Evolutionary conservation across 1,140 invertebrate genomes (phyloP).

Genomic region (Solen grandis): DNA sequence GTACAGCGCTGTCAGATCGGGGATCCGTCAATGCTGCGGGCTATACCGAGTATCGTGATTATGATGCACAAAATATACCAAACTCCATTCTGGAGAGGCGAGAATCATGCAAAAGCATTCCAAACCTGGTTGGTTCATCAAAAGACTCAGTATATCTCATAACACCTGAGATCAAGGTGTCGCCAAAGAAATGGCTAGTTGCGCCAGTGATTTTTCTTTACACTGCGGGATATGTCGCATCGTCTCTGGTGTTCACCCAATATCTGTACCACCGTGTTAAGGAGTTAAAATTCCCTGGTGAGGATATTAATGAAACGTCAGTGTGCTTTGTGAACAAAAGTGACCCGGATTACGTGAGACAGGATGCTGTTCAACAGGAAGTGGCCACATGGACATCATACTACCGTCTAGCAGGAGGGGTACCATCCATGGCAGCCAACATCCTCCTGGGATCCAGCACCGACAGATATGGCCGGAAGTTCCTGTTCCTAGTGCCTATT

Average conservation of each 20-base stretch:
- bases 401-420: conserved; percentile 25
- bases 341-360: conserved; percentile 11
- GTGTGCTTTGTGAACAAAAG: conserved; percentile 24
- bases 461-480: conserved; percentile 51
- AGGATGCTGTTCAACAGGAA: conserved; percentile 24
- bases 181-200: conserved; percentile 38
- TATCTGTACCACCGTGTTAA: conserved; percentile 31
- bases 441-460: conserved; percentile 44
- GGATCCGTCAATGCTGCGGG: too few species aligned
- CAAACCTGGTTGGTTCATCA: conserved; percentile 31
- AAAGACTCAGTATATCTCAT: conserved; percentile 30
- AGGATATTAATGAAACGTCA: conserved; percentile 15
- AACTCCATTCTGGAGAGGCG: conserved; percentile 13
- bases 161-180: conserved; percentile 8
- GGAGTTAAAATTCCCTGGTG: conserved; percentile 21
- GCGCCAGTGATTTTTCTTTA: conserved; percentile 34
- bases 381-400: conserved; percentile 27
- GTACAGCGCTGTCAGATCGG: too few species aligned
- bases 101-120: not conserved
- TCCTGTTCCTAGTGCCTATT: conserved; percentile 44
- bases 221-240: conserved; percentile 33
- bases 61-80: conserved; percentile 1
- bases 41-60: too few species aligned
- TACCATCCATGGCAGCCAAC: conserved; percentile 37
- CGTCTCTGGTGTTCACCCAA: conserved; percentile 18